Evolutionary conservation across 2,888 invertebrate genomes (phyloP).

Genomic region (Erannis defoliaria): DNA sequence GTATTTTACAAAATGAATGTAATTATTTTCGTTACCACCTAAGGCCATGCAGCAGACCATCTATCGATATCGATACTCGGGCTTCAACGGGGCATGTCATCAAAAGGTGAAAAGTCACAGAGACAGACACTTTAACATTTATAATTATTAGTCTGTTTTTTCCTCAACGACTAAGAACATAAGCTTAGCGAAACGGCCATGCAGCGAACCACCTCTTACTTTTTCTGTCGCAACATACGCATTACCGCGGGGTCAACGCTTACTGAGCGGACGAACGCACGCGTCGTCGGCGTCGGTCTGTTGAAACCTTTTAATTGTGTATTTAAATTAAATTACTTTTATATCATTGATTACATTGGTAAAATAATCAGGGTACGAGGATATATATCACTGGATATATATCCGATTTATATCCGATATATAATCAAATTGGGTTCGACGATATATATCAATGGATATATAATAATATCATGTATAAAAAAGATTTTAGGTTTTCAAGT

Average conservation of each 20-base stretch:
- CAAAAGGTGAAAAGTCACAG: too few relatives aligned
- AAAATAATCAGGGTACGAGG: neutral
- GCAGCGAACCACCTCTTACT: slow-evolving; percentile 61
- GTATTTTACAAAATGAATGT: too few relatives aligned
- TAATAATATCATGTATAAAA: too few relatives aligned
- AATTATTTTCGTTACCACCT: too few relatives aligned
- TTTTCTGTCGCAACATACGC: slow-evolving; percentile 55
- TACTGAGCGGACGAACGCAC: slow-evolving; percentile 58
- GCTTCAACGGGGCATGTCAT: too few relatives aligned
- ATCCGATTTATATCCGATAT: too few relatives aligned
- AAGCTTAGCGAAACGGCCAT: slow-evolving; percentile 54
- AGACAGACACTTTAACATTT: neutral
- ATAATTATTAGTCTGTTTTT: neutral
- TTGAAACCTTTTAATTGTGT: slow-evolving; percentile 21
- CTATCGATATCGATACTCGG: too few relatives aligned
- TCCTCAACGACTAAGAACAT: slow-evolving; percentile 13
- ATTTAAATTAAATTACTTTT: slow-evolving; percentile 12
- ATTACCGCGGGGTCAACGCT: slow-evolving; percentile 63
- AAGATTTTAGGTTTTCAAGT: too few relatives aligned
- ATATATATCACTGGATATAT: neutral
- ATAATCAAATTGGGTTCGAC: too few relatives aligned
- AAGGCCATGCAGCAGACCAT: too few relatives aligned
- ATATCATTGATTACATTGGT: neutral
- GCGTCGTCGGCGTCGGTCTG: slow-evolving; percentile 3
- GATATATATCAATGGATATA: too few relatives aligned